Conservation (phyloP, 2,113 vertebrate species). For the Ptilorrhoa leucosticta region DNA sequence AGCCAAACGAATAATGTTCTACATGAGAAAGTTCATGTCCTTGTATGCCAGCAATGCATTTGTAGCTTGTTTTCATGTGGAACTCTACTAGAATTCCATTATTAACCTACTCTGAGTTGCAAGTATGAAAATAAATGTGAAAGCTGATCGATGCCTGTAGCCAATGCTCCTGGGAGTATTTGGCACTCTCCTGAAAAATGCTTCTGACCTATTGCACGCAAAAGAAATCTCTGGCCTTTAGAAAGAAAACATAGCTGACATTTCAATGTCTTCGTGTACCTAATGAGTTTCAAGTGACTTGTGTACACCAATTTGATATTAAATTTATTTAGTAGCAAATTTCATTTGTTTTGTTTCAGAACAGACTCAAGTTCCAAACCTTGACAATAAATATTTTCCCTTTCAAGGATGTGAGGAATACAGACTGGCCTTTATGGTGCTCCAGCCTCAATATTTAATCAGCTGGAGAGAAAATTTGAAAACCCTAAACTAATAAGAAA, state of each 20-base stretch:
- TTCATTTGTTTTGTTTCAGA: conserved; percentile 36
- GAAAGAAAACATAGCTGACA: conserved; percentile 43
- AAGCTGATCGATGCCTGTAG: background rate
- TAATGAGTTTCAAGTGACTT: conserved; percentile 36
- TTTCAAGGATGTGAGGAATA: background rate
- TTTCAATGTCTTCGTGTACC: conserved; percentile 20
- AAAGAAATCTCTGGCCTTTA: conserved; percentile 40
- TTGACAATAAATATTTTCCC: background rate
- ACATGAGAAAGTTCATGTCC: background rate
- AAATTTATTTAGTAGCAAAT: conserved; percentile 16
- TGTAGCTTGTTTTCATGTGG: background rate
- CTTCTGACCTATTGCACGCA: background rate
- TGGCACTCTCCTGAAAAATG: conserved; percentile 21
- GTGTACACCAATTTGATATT: conserved; percentile 18
- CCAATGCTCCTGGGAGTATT: background rate
- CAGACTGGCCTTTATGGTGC: background rate
- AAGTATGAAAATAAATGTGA: conserved; percentile 12
- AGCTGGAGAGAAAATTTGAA: background rate
- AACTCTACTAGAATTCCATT: conserved; percentile 1
- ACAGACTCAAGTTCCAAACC: background rate
- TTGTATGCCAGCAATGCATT: background rate
- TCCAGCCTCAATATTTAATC: conserved; percentile 27
- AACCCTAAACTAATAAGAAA: background rate
- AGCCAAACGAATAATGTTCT: background rate
- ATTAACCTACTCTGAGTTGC: background rate